Percentiles rank a stretch among this genome's conserved stretches.
Conservation (phyloP, 2,113 vertebrate genomes). For the Sebastes fasciatus region DNA sequence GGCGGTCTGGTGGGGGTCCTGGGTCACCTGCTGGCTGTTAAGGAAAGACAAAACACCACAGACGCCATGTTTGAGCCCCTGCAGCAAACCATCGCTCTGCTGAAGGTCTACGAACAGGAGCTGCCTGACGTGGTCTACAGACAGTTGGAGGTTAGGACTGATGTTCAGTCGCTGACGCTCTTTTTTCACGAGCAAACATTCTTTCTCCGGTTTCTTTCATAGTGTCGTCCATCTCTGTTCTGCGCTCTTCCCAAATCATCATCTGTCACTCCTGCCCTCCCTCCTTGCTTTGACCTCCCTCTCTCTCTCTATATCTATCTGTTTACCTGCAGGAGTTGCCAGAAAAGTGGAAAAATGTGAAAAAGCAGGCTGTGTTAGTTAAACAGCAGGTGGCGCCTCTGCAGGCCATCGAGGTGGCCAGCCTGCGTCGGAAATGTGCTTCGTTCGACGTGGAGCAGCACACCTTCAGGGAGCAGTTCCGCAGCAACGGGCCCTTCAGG, state of each 20-base stretch:
- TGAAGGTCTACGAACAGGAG: slow-evolving; percentile 91
- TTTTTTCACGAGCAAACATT: background rate
- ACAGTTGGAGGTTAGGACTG: slow-evolving; percentile 88
- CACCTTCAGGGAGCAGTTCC: slow-evolving; percentile 87
- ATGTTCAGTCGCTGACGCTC: background rate
- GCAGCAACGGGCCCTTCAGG: slow-evolving; percentile 90
- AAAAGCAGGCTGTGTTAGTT: slow-evolving; percentile 86
- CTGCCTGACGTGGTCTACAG: slow-evolving; percentile 88
- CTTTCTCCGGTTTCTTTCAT: slow-evolving; percentile 15
- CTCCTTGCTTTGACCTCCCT: slow-evolving; percentile 9
- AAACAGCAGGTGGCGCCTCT: slow-evolving; percentile 93
- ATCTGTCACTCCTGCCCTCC: slow-evolving; percentile 15
- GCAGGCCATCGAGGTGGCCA: slow-evolving; percentile 88
- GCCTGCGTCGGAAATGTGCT: slow-evolving; percentile 86
- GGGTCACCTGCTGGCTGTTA: slow-evolving; percentile 91
- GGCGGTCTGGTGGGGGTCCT: slow-evolving; percentile 88
- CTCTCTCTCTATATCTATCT: background rate
- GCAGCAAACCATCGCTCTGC: slow-evolving; percentile 90
- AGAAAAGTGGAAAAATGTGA: slow-evolving; percentile 90
- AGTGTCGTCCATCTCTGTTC: slow-evolving; percentile 11
- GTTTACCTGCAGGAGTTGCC: slow-evolving; percentile 88
- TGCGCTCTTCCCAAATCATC: slow-evolving; percentile 27
- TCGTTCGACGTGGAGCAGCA: slow-evolving; percentile 88
- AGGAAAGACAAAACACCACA: slow-evolving; percentile 87
- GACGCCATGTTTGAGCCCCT: slow-evolving; percentile 95